Base-by-base conservation (phyloP, 2,888 invertebrate species). In the Nephrotoma appendiculata region DNA sequence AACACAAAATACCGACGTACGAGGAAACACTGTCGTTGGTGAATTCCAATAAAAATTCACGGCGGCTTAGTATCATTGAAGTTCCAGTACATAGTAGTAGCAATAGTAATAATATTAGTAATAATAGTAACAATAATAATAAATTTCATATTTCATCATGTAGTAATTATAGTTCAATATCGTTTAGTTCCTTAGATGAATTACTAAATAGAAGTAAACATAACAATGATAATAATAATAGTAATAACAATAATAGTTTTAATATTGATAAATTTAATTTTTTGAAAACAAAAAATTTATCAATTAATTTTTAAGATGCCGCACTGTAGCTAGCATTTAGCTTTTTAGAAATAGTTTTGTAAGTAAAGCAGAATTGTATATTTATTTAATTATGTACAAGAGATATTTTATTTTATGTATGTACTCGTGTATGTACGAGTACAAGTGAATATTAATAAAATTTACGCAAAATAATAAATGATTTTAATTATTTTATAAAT, bases 161-260 rank as follows among this genome's bases (percentile, higher is more conserved):
- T 42, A 84, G 43, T 84, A 84, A 84, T 84, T 42, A 15, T 31
- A 85, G 44, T 85, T 85, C 85, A 43, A 44, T 44, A 9, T 85
- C 85, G 9, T 85, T 85, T 85, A 85, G 85, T 85, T 85, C 85
- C 7, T 19, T 85, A 44, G 85, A 85, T 45, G 85, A 85, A 44
- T 85, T 85, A 85, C 19, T 43, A 19, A 85, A 85, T 31, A 19
- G 44, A 19, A 85, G 19, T 44, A 42, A 45, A 44, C 7, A 85
- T 44, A 15, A 19, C 7, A 71, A 19, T 71, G 48, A 48, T 12
- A 48, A 48, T 48, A 31, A 31, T 31, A 31, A 57, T 15, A 15
- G 71, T 71, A 71, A 31, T 71, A 31, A 71, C 7, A 52, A 5
- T 52, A 6, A 52, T 15, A 52, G 15, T 48, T 12, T 12, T 12